These are phyloP conservation scores for Sarcophaga caerulescens DNA, from an alignment of 2,888 invertebrate genomes.

Conservation along the genomic window DNA sequence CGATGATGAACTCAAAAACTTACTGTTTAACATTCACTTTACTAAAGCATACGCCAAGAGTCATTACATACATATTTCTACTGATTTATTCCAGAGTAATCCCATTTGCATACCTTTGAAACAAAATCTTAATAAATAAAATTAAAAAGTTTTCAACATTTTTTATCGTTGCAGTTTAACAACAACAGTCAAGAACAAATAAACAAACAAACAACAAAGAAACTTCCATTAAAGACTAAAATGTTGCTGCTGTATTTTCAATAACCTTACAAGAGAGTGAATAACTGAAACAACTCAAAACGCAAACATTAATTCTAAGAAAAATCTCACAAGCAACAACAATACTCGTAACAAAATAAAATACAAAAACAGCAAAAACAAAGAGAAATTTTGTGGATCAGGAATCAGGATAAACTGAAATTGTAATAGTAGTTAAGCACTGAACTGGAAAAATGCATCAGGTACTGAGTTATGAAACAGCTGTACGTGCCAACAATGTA, in stretches of 20 bases:
- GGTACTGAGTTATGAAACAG: constrained; percentile 81
- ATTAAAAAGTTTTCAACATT: not conserved
- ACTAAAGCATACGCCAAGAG: no score
- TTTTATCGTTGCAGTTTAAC: constrained; percentile 39
- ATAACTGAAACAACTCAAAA: constrained; percentile 21
- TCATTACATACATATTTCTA: not conserved
- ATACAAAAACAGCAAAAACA: not conserved
- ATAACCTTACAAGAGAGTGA: constrained; percentile 38
- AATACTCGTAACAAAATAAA: not conserved
- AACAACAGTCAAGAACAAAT: not conserved
- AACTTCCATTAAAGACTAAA: constrained; percentile 59
- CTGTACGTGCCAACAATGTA: constrained; percentile 79
- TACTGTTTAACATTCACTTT: no score
- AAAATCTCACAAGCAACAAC: not conserved
- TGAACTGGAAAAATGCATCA: constrained; percentile 77
- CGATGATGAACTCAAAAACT: no score
- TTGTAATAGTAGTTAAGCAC: constrained; percentile 5
- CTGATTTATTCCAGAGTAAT: not conserved
- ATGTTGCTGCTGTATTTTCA: constrained; percentile 37
- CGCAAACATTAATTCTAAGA: not conserved
- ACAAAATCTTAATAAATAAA: not conserved
- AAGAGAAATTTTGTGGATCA: not conserved
- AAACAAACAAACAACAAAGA: constrained; percentile 11
- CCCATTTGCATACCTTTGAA: not conserved
- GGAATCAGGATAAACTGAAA: no score